Evolutionary conservation across 2,888 invertebrate genomes (phyloP), one percentile per base, ranked within the genome.

Genomic region (Drosophila testacea): DNA sequence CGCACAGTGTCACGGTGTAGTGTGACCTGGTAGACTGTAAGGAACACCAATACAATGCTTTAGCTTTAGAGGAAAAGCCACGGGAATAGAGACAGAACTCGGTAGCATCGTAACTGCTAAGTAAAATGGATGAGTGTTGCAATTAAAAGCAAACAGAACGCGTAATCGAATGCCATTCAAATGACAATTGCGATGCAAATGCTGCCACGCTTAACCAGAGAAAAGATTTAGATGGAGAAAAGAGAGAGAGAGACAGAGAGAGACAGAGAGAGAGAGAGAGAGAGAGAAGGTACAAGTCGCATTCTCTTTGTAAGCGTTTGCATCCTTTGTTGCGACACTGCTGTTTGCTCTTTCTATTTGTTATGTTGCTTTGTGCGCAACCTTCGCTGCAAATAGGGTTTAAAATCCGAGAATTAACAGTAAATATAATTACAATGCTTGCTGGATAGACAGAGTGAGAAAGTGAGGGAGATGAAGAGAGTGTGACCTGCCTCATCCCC

Each of bases 71-170:
- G 36, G 4, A 54, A 41, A 46, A 41, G 28, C 38, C 55, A 67
- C 39, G 56, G 67, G 48, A 48, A 59, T 42, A 59, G 61, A 44
- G 30, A 64, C 42, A 22, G 10, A 50, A 28, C 41, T 55, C n/a
- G 32, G 10, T 13, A 13, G 10, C 28, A 13, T 13, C 4, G 54
- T 47, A 68, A 70, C 64, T 65, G 67, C 63, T 70, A 67, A 79
- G 67, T 62, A 59, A 63, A 77, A 81, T 73, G 57, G 77, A 75
- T 81, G 74, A 81, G 67, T 59, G 64, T 44, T 73, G 82, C 84
- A 84, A 81, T 82, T 82, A 84, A 83, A 84, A 66, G 62, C 73
- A 83, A 83, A 83, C 79, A 84, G 73, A 81, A 79, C 69, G 84
- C 79, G 77, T 81, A 86, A 83, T 83, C 79, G 86, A 83, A 86